Conservation (phyloP, 1,140 invertebrate species). For the Anastrepha obliqua region DNA sequence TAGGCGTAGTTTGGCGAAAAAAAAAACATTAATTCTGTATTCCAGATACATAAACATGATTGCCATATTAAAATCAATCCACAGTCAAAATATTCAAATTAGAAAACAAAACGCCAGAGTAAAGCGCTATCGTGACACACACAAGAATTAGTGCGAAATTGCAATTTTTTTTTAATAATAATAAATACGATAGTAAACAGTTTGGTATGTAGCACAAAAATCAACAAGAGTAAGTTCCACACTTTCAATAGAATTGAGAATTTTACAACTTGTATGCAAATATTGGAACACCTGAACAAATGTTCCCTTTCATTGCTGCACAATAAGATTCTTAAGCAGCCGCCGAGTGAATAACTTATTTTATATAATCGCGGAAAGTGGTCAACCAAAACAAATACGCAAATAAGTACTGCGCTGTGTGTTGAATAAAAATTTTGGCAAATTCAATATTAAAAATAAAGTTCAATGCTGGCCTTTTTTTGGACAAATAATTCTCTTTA, state of each 20-base stretch:
- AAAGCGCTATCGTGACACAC: background rate
- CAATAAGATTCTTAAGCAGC: background rate
- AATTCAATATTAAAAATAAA: background rate
- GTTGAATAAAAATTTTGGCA: background rate
- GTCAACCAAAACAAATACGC: background rate
- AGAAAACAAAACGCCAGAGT: background rate
- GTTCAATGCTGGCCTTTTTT: background rate
- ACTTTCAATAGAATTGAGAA: too few species aligned
- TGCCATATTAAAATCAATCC: slow-evolving; percentile 12
- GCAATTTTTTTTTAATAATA: too few species aligned
- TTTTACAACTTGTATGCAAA: too few species aligned
- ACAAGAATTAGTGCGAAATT: too few species aligned
- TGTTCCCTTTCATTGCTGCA: background rate
- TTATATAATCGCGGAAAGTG: background rate
- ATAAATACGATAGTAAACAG: too few species aligned
- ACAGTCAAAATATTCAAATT: background rate
- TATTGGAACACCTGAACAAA: background rate
- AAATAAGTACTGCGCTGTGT: background rate
- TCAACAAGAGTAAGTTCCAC: too few species aligned
- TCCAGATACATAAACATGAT: slow-evolving; percentile 40
- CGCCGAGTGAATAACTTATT: background rate
- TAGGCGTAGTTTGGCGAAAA: background rate
- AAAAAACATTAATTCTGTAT: slow-evolving; percentile 26
- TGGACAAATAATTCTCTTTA: background rate
- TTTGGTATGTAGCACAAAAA: background rate